Evolutionary conservation across 2,113 vertebrate species (phyloP), one percentile per base, ranked within the genome.

Genomic region (Gadus chalcogrammus): DNA sequence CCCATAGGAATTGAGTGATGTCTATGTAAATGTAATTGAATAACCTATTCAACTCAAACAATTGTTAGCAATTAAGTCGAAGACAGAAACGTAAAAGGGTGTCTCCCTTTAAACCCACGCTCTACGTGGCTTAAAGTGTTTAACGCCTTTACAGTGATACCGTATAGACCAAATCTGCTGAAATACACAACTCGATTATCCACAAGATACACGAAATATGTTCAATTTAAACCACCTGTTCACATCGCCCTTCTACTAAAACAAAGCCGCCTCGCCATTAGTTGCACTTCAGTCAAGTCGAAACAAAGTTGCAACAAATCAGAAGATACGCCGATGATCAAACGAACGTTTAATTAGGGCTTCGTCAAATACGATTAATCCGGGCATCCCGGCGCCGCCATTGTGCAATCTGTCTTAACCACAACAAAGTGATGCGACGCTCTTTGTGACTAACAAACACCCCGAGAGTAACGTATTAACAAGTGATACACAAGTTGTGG

Each of bases 391-490:
- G 42, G 79, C 27, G 52, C 74, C 71, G 79, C 81, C 81, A 84
- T 89, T 83, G 80, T 80, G 79, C 73, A 77, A 69, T 81, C 74
- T 70, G 82, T 79, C 71, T 80, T 74, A 62, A 87, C 79, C 84
- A 87, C 75, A 87, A 88, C 89, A 88, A 89, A 88, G 82, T 88
- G 85, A 80, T 70, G 81, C 76, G 63, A 16, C 74, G 70, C 73
- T 58, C 59, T 80, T 52, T 42, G 79, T 56, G 24, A 9, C 62
- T 67, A 7, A 65, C 78, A 17, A 68, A 60, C 73, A 72, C 73
- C 18, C 27, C 4, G 64, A 73, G 60, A 83, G 65, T 18, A 35
- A 42, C 0, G 13, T 6, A n/a, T 9, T 13, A 13, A 58, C 16
- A n/a, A 58, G 55, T 17, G n/a, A 58, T 5, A 17, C 5, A 9